A percentile compares a stretch with the other conserved stretches of the same genome.
These are phyloP conservation scores for Psittacula echo DNA, from an alignment of 2,797 vertebrate species.

Conservation along the genomic window DNA sequence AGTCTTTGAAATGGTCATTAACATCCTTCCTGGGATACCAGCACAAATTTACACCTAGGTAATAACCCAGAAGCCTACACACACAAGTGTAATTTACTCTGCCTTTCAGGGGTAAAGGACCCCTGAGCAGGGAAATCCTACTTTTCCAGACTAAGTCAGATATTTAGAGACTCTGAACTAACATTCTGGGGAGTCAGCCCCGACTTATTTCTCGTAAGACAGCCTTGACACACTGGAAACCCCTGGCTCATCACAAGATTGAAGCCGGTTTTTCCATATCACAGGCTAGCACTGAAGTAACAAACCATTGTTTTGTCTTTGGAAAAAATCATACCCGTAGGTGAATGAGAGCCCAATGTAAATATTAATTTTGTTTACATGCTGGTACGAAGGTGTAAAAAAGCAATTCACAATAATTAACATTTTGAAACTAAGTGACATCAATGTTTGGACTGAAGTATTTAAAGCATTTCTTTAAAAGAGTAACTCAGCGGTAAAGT, in stretches of 20 bases:
- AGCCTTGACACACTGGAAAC: not conserved
- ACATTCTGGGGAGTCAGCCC: not conserved
- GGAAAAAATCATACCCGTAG: not conserved
- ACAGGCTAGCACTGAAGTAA: not conserved
- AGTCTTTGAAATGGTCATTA: slow-evolving; percentile 33
- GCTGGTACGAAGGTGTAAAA: not conserved
- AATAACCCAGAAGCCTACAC: not conserved
- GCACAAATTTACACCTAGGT: slow-evolving; percentile 7
- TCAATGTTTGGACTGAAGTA: not conserved
- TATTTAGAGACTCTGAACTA: not conserved
- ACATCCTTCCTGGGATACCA: not conserved
- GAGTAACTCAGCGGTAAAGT: not conserved
- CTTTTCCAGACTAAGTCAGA: not conserved
- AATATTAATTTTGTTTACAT: not conserved
- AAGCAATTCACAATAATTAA: not conserved
- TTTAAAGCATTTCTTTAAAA: not conserved
- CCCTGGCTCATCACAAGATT: not conserved
- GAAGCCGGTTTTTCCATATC: not conserved
- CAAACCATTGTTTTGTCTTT: not conserved
- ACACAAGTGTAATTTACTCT: not conserved
- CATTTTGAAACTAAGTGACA: not conserved
- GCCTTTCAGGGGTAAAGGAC: not conserved
- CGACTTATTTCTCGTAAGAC: not conserved
- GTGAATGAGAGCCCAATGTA: not conserved
- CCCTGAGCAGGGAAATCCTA: not conserved